Evolutionary conservation across 2,113 vertebrate genomes (phyloP).

Genomic region (Passer montanus): DNA sequence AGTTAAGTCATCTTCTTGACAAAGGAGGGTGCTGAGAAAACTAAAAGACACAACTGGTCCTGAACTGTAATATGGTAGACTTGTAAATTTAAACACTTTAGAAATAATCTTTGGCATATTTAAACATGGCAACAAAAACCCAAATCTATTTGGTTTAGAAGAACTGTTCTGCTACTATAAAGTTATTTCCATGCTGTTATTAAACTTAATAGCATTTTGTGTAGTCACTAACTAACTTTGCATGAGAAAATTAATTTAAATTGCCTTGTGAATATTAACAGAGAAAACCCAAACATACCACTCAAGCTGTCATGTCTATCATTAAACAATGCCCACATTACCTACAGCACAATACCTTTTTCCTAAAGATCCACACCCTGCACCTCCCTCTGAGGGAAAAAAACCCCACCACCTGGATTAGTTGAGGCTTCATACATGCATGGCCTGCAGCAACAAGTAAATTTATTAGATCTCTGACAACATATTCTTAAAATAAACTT

Average conservation of each 20-base stretch:
- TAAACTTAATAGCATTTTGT: not conserved
- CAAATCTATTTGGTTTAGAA: not conserved
- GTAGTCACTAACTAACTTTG: not conserved
- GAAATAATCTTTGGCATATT: not conserved
- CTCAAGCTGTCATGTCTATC: not conserved
- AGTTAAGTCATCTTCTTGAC: not conserved
- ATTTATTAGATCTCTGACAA: constrained; percentile 75
- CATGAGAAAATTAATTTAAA: not conserved
- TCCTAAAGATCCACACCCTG: constrained; percentile 40
- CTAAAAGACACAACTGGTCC: not conserved
- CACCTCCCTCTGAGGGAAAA: constrained; percentile 8
- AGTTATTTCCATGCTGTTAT: not conserved
- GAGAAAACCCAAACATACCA: not conserved
- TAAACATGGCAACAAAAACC: not conserved
- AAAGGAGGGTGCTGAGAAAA: not conserved
- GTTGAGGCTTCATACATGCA: constrained; percentile 30
- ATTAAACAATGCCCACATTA: constrained; percentile 19
- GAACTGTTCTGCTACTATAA: not conserved
- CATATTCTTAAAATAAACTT: constrained; percentile 77
- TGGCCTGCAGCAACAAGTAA: constrained; percentile 66
- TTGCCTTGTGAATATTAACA: not conserved
- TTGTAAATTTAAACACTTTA: not conserved
- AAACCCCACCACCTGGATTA: constrained; percentile 60
- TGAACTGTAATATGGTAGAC: not conserved
- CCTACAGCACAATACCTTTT: constrained; percentile 36